Base-by-base conservation (phyloP, 2,888 invertebrate species). In the Troglohyphantes excavatus region DNA sequence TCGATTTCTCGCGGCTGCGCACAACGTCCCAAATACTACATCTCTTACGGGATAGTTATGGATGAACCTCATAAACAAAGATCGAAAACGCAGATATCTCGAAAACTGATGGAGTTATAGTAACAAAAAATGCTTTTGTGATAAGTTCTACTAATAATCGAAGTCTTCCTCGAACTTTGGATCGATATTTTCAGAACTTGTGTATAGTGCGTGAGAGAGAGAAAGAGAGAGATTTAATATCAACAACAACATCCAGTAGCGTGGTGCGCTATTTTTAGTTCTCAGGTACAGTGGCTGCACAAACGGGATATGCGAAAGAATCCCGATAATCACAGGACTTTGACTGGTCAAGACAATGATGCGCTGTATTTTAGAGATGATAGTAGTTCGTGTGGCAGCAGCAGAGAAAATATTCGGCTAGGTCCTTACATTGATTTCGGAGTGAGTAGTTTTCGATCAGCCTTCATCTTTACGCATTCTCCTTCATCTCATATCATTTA, bases 341-440 rank as follows among this genome's bases (percentile, higher is more conserved):
- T 89, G 29, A 89, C 88, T 1, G 88, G 88, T 39, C 88, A 65
- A 11, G 84, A 90, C 21, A 90, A 84, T 72, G 89, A 84, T 72
- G 89, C 78, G 46, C 19, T 84, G 2, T 90, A 78, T 70, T 84
- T 84, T 63, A 78, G 84, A 70, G 91, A 91, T 61, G 91, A 91
- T 68, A 84, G 83, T 43, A 68, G 81, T 63, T 88, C 84, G 43
- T 73, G 68, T 19, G 87, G 86, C 26, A 86, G 85, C 53, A 87
- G 86, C 23, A 82, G 90, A 33, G 91, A 91, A 76, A 89, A 84
- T 59, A 91, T 90, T 29, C 89, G 86, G 0, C 68, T 91, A 43
- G 85, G 91, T n/a, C 91, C 91, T 11, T 91, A 72, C 53, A 53
- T 84, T 19, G 91, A 91, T 68, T 91, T 72, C 63, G 70, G 63